phyloP scores from a whole-genome alignment of 2,888 invertebrate species.

The Tubiluchus corallicola region DNA sequence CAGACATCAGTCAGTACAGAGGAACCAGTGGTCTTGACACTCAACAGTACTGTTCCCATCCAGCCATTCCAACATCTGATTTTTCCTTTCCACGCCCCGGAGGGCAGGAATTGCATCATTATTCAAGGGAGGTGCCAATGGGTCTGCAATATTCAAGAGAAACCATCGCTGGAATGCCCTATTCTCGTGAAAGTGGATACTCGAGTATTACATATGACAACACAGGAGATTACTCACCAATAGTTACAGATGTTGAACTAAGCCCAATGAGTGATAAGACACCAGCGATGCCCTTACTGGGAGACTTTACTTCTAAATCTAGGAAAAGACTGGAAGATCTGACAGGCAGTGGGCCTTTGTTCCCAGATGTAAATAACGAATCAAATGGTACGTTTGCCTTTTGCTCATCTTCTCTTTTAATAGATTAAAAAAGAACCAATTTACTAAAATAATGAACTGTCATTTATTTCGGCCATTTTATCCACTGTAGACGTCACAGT shows the following conservation, averaged over 20 bases:
- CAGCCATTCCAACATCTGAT: background rate
- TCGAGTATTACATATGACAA: slow-evolving; percentile 30
- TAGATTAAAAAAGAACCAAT: too few species aligned
- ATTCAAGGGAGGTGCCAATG: too few species aligned
- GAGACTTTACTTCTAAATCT: slow-evolving; percentile 38
- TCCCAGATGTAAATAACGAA: background rate
- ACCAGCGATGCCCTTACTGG: slow-evolving; percentile 39
- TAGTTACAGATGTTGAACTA: slow-evolving; percentile 26
- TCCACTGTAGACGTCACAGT: too few species aligned
- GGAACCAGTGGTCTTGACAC: background rate
- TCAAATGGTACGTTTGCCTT: background rate
- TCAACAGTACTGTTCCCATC: background rate
- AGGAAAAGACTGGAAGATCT: slow-evolving; percentile 34
- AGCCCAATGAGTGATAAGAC: slow-evolving; percentile 28
- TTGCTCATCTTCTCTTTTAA: too few species aligned
- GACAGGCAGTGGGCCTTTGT: slow-evolving; percentile 27
- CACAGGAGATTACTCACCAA: slow-evolving; percentile 30
- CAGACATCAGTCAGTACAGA: background rate
- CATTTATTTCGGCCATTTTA: too few species aligned
- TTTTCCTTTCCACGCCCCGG: too few species aligned
- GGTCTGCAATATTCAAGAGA: background rate
- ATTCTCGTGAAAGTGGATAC: slow-evolving; percentile 22
- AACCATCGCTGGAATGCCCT: background rate
- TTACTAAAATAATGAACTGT: too few species aligned
- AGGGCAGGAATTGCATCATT: too few species aligned